phyloP scores from a whole-genome alignment of 2,888 invertebrate species.

The Periphyllus acericola region DNA sequence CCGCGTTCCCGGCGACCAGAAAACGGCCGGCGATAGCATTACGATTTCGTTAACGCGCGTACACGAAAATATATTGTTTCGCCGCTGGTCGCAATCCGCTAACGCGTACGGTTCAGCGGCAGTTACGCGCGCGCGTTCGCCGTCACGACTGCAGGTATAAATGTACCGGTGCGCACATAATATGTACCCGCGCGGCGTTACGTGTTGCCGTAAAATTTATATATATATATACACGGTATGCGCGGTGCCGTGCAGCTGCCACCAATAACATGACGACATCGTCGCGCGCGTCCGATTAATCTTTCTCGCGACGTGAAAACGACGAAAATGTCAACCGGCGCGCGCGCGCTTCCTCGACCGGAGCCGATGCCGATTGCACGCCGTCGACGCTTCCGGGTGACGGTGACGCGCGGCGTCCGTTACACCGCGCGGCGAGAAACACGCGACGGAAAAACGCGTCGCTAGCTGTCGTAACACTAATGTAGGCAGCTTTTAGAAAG shows the following conservation, averaged over 20 bases:
- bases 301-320: background rate
- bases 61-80: background rate
- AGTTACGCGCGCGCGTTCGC: background rate
- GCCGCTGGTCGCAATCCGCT: background rate
- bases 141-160: background rate
- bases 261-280: background rate
- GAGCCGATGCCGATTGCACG: background rate
- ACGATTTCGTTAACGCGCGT: background rate
- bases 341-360: background rate
- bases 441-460: too few relatives aligned
- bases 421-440: too few relatives aligned
- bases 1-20: background rate
- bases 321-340: background rate
- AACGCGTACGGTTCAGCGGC: background rate
- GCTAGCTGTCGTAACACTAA: too few relatives aligned
- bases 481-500: too few relatives aligned
- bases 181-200: background rate
- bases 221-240: too few relatives aligned
- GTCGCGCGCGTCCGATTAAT: background rate
- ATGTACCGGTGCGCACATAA: too few relatives aligned
- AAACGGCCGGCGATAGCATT: background rate
- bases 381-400: background rate
- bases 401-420: too few relatives aligned
- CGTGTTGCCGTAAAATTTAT: background rate
- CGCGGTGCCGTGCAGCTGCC: too few relatives aligned